Conservation (phyloP, 2,113 vertebrate species). For the Cranoglanis bouderius region DNA sequence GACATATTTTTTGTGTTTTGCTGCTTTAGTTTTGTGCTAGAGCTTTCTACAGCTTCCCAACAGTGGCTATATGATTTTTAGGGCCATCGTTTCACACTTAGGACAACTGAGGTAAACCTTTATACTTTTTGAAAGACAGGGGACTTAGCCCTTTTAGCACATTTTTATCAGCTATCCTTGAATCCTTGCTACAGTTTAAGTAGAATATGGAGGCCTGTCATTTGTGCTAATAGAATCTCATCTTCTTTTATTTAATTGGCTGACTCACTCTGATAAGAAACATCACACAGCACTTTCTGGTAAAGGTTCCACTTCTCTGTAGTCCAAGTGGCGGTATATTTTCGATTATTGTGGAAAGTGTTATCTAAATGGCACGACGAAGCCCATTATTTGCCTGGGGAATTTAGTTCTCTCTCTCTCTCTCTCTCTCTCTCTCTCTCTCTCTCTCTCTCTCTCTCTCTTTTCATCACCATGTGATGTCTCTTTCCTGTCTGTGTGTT, state of each 20-base stretch:
- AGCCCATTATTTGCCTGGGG: conserved; percentile 8
- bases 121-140: not conserved
- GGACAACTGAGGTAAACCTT: not conserved
- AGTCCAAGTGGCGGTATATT: not conserved
- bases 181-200: not conserved
- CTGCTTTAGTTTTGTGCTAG: not conserved
- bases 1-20: not conserved
- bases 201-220: not conserved
- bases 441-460: not conserved
- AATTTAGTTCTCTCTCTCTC: not conserved
- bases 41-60: not conserved
- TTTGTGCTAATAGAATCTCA: not conserved
- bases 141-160: too few species aligned
- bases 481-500: conserved; percentile 18
- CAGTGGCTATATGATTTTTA: too few species aligned
- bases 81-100: too few species aligned
- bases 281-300: conserved; percentile 7
- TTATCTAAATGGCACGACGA: not conserved
- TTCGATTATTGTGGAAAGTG: conserved; percentile 10
- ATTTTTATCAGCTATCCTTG: not conserved
- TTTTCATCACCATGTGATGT: conserved; percentile 4
- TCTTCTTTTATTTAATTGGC: conserved; percentile 6
- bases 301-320: not conserved
- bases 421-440: not conserved
- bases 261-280: conserved; percentile 4